Conservation (phyloP, 2,797 vertebrate genomes). For the Glyptemys insculpta region DNA sequence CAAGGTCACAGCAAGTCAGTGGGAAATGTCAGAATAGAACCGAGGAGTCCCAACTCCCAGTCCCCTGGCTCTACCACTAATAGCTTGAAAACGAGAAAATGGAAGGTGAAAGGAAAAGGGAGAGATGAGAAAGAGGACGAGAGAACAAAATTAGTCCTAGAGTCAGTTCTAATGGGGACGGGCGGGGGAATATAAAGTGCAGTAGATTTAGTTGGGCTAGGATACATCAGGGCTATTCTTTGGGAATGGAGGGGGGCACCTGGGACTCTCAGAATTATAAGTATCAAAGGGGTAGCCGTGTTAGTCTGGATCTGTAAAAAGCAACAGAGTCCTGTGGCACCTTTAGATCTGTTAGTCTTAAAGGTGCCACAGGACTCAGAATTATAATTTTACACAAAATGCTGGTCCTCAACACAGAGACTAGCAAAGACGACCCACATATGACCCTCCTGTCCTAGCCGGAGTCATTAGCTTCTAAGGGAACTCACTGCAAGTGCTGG, state of each 20-base stretch:
- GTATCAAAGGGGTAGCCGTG: too few relatives aligned
- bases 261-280: neutral
- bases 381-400: neutral
- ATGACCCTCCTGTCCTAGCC: neutral
- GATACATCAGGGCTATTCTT: neutral
- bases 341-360: too few relatives aligned
- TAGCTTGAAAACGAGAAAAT: neutral
- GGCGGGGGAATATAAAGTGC: neutral
- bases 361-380: neutral
- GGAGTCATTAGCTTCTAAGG: rapidly evolving
- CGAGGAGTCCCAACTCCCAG: too few relatives aligned
- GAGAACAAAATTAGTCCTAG: neutral
- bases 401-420: neutral
- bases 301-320: too few relatives aligned
- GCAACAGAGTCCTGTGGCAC: too few relatives aligned
- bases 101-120: neutral
- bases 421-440: rapidly evolving
- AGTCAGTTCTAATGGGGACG: neutral
- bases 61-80: neutral
- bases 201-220: neutral
- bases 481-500: conserved; percentile 22
- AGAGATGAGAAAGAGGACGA: neutral
- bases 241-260: neutral
- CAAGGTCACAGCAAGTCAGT: neutral
- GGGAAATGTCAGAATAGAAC: neutral